Percentiles rank a stretch among this genome's conserved stretches.
phyloP scores from a whole-genome alignment of 2,797 vertebrate genomes.

The Poeciliopsis infans region DNA sequence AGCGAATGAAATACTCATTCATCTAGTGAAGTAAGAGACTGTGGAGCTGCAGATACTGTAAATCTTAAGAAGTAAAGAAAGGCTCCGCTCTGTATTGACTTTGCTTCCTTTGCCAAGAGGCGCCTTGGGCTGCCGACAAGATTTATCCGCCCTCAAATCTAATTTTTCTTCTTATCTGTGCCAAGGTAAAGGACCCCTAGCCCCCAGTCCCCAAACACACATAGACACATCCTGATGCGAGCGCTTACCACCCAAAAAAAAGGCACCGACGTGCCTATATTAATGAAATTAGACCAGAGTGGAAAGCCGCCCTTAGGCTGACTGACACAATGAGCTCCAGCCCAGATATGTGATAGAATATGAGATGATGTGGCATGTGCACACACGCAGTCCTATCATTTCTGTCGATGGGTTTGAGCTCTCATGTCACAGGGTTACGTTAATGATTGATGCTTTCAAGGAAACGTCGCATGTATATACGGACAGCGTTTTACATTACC shows the following conservation, averaged over 20 bases:
- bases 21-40: slow-evolving; percentile 71
- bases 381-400: not conserved
- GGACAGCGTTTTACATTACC: not conserved
- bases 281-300: slow-evolving; percentile 57
- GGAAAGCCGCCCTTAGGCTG: slow-evolving; percentile 18
- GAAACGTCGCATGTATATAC: slow-evolving; percentile 5
- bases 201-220: not conserved
- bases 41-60: slow-evolving; percentile 72
- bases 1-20: slow-evolving; percentile 72
- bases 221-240: slow-evolving; percentile 16
- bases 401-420: slow-evolving; percentile 12
- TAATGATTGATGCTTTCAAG: slow-evolving; percentile 15
- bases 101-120: slow-evolving; percentile 69
- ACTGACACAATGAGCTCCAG: slow-evolving; percentile 16
- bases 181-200: slow-evolving; percentile 59
- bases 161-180: slow-evolving; percentile 73
- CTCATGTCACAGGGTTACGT: not conserved
- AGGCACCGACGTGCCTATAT: slow-evolving; percentile 34
- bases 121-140: slow-evolving; percentile 66
- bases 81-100: slow-evolving; percentile 64
- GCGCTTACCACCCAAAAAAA: slow-evolving; percentile 24
- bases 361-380: slow-evolving; percentile 28
- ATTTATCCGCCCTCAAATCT: slow-evolving; percentile 72
- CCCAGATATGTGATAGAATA: slow-evolving; percentile 11
- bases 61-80: slow-evolving; percentile 70